Percentiles rank a stretch among this genome's conserved stretches.
These are phyloP conservation scores for Lateolabrax maculatus DNA, from an alignment of 2,797 vertebrate genomes.

Conservation along the genomic window DNA sequence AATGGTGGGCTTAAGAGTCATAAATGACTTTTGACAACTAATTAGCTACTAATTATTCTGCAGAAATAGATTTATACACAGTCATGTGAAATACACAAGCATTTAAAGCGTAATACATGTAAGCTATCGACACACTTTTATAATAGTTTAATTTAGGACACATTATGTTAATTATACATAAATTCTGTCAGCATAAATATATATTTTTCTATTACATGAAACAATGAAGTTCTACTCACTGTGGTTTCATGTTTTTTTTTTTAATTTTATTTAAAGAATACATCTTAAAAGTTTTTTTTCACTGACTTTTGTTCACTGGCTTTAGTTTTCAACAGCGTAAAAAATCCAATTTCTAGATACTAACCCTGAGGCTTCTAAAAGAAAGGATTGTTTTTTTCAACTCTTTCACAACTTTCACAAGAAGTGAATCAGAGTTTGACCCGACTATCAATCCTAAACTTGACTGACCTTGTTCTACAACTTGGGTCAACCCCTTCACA, in stretches of 20 bases:
- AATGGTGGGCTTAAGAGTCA: slow-evolving; percentile 30
- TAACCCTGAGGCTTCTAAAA: background rate
- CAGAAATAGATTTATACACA: slow-evolving; percentile 5
- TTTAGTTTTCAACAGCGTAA: background rate
- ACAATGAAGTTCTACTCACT: background rate
- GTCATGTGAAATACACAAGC: slow-evolving; percentile 4
- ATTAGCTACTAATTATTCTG: slow-evolving; percentile 54
- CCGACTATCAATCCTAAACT: background rate
- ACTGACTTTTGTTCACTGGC: background rate
- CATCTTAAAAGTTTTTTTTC: background rate
- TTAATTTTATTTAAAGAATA: background rate
- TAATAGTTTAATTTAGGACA: background rate
- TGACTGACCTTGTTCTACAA: background rate
- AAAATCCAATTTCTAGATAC: background rate
- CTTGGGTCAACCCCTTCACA: background rate
- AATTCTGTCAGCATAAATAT: no score
- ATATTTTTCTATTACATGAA: background rate
- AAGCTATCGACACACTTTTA: background rate
- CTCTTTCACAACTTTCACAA: background rate
- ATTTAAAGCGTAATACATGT: background rate
- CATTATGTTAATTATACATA: background rate
- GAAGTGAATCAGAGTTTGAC: background rate
- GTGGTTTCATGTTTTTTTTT: background rate
- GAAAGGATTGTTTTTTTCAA: background rate
- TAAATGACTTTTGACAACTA: slow-evolving; percentile 42